A percentile compares a stretch with the other conserved stretches of the same genome.
These are phyloP conservation scores for Danaus chrysippus DNA, from an alignment of 2,888 invertebrate species.

Conservation along the genomic window DNA sequence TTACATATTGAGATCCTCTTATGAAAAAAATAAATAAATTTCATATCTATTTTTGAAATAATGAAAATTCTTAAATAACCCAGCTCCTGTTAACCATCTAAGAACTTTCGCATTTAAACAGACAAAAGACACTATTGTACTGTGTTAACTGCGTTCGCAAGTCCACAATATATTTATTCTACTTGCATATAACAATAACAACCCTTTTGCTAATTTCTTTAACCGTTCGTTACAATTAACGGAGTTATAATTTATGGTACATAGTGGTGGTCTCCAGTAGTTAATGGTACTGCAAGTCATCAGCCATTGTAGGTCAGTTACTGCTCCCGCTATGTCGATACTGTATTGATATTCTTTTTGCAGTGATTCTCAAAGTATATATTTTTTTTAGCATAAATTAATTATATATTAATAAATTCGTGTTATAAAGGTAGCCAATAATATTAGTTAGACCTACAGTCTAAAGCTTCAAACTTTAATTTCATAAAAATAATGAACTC, in stretches of 20 bases:
- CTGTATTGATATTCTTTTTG: slow-evolving; percentile 40
- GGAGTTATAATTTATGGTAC: slow-evolving; percentile 64
- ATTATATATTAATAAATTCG: neutral
- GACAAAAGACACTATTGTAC: slow-evolving; percentile 15
- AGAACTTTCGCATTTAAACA: slow-evolving; percentile 1
- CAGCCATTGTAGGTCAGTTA: slow-evolving; percentile 70
- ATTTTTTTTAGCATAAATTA: neutral
- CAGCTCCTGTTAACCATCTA: neutral
- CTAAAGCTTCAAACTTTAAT: no score
- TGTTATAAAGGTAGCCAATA: neutral
- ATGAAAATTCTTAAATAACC: neutral
- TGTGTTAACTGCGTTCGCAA: slow-evolving; percentile 22
- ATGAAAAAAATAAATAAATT: no score
- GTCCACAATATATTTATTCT: slow-evolving; percentile 38
- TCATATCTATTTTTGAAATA: no score
- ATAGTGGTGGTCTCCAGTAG: slow-evolving; percentile 64
- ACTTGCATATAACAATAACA: slow-evolving; percentile 34
- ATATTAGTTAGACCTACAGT: no score
- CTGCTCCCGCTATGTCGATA: slow-evolving; percentile 46
- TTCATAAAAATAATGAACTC: no score
- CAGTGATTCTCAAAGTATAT: slow-evolving; percentile 47
- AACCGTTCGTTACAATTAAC: slow-evolving; percentile 68
- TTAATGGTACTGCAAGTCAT: slow-evolving; percentile 66
- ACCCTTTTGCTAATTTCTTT: slow-evolving; percentile 55
- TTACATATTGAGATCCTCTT: no score